These are phyloP conservation scores for Euura lappo DNA, from an alignment of 1,140 invertebrate genomes.

Conservation along the genomic window DNA sequence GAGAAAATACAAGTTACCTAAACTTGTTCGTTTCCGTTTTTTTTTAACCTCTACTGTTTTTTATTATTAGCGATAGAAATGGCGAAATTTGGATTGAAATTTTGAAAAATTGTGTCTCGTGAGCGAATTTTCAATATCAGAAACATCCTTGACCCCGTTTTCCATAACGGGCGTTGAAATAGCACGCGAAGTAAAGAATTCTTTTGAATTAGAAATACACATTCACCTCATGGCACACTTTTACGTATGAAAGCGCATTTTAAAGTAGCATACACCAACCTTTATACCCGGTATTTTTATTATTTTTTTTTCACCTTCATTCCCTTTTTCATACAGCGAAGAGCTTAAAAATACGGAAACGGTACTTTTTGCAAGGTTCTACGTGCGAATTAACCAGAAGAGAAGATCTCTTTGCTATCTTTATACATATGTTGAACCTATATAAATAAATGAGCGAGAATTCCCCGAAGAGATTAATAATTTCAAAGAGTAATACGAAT, in stretches of 20 bases:
- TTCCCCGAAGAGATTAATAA: no score
- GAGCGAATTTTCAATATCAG: no score
- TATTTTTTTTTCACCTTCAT: neutral
- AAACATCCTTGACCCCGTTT: neutral
- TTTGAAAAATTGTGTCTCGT: no score
- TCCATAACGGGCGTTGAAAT: neutral
- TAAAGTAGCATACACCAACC: neutral
- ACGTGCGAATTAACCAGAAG: neutral
- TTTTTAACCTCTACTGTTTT: no score
- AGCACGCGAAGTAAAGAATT: neutral
- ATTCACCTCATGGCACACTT: neutral
- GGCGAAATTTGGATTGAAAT: no score
- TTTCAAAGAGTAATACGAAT: neutral
- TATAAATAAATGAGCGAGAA: no score
- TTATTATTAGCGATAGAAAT: no score
- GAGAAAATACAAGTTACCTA: no score
- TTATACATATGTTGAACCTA: no score
- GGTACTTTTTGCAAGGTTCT: neutral
- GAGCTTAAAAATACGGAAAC: neutral
- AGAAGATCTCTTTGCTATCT: no score
- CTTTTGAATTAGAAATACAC: slow-evolving; percentile 2
- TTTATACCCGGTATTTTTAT: neutral
- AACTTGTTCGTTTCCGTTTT: no score
- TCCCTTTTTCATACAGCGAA: neutral
- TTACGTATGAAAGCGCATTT: neutral